Evolutionary conservation across 2,888 invertebrate genomes (phyloP), one percentile per base, ranked within the genome.

Genomic region (Orthosia incerta): DNA sequence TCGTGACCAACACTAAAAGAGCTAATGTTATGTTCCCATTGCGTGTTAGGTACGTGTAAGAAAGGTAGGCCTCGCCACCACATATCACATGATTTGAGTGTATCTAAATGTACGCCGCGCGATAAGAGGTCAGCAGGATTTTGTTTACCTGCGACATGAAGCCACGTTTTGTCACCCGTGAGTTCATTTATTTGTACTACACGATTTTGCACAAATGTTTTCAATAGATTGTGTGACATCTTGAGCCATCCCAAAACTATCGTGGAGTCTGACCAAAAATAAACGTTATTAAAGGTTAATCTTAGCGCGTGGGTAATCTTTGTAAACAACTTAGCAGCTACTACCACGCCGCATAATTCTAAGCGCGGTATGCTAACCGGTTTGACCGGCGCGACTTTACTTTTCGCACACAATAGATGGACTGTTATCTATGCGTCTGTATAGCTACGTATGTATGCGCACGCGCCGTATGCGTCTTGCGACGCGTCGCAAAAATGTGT

Each of bases 71-170:
- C 61, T 5, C 3, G 61, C 61, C 61, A 48, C 48, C 61, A 62
- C 5, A 62, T 3, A 1, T 46, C 45, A 20, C 3, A 4, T 9
- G 60, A 9, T 20, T 3, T 15, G 11, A 16, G 45, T 48, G 12
- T 2, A 50, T 62, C 48, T 13, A 50, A n/a, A 13, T 48, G 48
- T 7, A 62, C 26, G 4, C 50, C 63, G 31, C 63, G 50, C 63
- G 63, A 63, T 50, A 63, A n/a, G 4, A 50, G 15, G 7, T 63
- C 63, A 31, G 26, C 63, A 12, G 50, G 62, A 3, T 62, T 62
- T 26, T 63, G 62, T 63, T 63, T 63, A 50, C 62, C 62, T 1
- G 26, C n/a, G 11, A 63, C 50, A 15, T 63, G 50, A 50, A 20
- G 16, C 50, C 62, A 50, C 3, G 50, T 26, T 20, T 50, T 31